Evolutionary conservation across 2,797 vertebrate species (phyloP).

Genomic region (Smutsia temminckii): DNA sequence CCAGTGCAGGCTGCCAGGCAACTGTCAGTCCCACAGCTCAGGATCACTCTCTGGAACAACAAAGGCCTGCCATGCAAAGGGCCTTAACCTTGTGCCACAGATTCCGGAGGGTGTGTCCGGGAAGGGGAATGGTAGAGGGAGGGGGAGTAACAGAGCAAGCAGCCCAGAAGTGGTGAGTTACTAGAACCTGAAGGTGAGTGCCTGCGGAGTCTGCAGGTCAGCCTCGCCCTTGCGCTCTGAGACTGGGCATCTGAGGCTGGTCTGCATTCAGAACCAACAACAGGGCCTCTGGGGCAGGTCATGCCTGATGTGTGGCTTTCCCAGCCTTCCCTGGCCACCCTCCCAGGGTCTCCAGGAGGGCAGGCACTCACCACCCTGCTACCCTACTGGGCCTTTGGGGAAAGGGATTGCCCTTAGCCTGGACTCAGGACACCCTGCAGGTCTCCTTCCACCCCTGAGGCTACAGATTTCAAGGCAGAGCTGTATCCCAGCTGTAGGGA

Average conservation of each 20-base stretch:
- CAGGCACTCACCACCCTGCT: background rate
- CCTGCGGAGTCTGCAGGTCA: too few species aligned
- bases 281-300: rapidly evolving
- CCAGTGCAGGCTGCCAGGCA: conserved; percentile 32
- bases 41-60: background rate
- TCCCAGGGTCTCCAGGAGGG: background rate
- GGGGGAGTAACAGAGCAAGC: background rate
- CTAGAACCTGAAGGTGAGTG: background rate
- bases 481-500: background rate
- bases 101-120: background rate
- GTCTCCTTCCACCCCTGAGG: background rate
- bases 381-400: background rate
- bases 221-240: background rate
- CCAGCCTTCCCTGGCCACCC: background rate
- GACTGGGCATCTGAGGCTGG: background rate
- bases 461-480: background rate
- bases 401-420: rapidly evolving
- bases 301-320: background rate
- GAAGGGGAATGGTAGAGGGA: background rate
- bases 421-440: background rate
- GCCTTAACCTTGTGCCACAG: background rate
- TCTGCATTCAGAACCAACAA: background rate
- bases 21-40: background rate
- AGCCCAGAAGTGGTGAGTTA: background rate
- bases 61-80: background rate